Evolutionary conservation across 2,113 vertebrate species (phyloP).

Genomic region (Aptenodytes forsteri): DNA sequence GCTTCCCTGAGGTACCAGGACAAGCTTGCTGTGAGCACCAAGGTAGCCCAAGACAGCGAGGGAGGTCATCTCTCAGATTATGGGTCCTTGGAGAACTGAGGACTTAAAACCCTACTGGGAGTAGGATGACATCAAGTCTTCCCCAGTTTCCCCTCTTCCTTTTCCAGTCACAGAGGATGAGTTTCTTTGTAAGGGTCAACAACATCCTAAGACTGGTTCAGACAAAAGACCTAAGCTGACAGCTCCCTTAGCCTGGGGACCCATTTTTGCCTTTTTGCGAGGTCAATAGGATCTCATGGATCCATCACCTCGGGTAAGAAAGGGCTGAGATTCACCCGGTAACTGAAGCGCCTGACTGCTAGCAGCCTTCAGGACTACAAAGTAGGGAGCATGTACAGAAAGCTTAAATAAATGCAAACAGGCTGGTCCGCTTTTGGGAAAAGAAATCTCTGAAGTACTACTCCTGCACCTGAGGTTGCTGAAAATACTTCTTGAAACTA

Average conservation of each 20-base stretch:
- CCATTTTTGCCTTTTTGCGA: background rate
- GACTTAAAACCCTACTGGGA: background rate
- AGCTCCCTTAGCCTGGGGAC: background rate
- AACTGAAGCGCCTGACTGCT: background rate
- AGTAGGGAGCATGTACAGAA: background rate
- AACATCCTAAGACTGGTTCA: background rate
- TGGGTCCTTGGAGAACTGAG: background rate
- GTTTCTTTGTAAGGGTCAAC: background rate
- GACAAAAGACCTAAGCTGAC: background rate
- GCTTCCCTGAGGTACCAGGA: background rate
- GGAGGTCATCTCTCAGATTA: background rate
- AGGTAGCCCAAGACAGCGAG: background rate
- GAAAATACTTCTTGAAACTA: background rate
- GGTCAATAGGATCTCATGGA: background rate
- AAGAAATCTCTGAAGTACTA: background rate
- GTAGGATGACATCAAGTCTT: background rate
- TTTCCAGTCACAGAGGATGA: background rate
- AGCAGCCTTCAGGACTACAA: background rate
- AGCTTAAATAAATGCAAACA: background rate
- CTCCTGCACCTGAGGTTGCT: background rate
- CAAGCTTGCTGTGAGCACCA: background rate
- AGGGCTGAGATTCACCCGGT: background rate
- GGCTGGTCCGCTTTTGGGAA: background rate
- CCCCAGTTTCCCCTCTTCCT: background rate
- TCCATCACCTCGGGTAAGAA: background rate